Percentiles rank a stretch among this genome's conserved stretches.
These are phyloP conservation scores for Crypturellus undulatus DNA, from an alignment of 2,113 vertebrate species.

Conservation along the genomic window DNA sequence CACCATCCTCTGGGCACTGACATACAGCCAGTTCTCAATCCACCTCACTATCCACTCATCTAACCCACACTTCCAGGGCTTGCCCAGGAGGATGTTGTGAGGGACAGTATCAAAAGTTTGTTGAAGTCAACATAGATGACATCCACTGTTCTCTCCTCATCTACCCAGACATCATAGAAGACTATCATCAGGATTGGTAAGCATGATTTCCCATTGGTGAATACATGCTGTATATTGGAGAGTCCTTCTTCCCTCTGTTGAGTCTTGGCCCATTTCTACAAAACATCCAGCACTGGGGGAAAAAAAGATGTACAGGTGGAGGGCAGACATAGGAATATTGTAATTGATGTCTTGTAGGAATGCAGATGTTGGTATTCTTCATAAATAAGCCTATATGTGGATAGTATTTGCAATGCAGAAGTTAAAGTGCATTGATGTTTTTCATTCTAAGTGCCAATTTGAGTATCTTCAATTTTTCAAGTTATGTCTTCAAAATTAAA, in stretches of 20 bases:
- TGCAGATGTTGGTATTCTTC: not conserved
- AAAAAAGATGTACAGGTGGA: not conserved
- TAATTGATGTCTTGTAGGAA: not conserved
- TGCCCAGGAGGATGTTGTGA: no score
- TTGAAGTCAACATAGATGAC: no score
- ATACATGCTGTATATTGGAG: no score
- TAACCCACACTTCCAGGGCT: no score
- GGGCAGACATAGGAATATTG: not conserved
- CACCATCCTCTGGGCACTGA: no score
- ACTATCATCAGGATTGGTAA: no score
- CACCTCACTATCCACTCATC: no score
- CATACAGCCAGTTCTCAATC: no score
- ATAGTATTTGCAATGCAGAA: slow-evolving; percentile 17
- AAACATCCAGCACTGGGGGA: not conserved
- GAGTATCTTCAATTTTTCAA: slow-evolving; percentile 66
- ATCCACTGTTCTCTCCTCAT: no score
- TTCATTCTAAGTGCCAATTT: slow-evolving; percentile 34
- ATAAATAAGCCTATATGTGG: not conserved
- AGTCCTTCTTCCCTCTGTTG: not conserved
- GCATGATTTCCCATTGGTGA: no score
- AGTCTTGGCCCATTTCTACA: not conserved
- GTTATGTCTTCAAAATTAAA: slow-evolving; percentile 72
- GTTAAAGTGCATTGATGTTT: slow-evolving; percentile 9
- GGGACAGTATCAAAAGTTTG: no score
- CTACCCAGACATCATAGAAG: no score